Evolutionary conservation across 2,888 invertebrate genomes (phyloP), one percentile per base, ranked within the genome.

Genomic region (Teleogryllus oceanicus): DNA sequence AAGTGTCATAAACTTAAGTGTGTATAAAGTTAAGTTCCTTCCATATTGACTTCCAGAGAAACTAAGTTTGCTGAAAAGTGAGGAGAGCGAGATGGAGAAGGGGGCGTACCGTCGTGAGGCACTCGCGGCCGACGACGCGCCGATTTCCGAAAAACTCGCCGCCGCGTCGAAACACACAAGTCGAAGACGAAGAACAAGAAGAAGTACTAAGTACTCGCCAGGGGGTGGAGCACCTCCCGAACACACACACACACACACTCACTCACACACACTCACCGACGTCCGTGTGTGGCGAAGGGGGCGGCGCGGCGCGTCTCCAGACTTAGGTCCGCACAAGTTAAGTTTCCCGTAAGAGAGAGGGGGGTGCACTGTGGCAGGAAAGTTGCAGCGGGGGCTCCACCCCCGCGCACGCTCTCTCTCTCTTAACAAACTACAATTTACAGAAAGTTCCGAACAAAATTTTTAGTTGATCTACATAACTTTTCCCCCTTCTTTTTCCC

Each of bases 1-100:
- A 87, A 87, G 86, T 86, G 87, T 86, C 86, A 86, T 87, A 86
- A 87, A 86, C 86, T 86, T 84, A 84, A 85, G 82, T 82, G 82
- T 80, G 82, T 80, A 37, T 37, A 80, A 82, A 82, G 80, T 82
- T 82, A 80, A 62, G 62, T 62, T 79, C 78, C 82, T 80, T 77
- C 80, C 79, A 82, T 81, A 81, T 81, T 81, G 81, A 81, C 81
- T 81, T 76, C 78, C 50, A 81, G 80, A 77, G 80, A 80, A 80
- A 81, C 80, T 76, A 81, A 79, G 81, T 79, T 79, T 78, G 76
- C 62, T 74, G 80, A 81, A 78, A 81, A 81, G 81, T 81, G 81
- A 80, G 78, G 80, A 80, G 80, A 80, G 79, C 78, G 81, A 79
- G 79, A 24, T 75, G 76, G 81, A 76, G 80, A 75, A 77, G 76